Evolutionary conservation across 2,797 vertebrate species (phyloP), one percentile per base, ranked within the genome.

Genomic region (Chanos chanos): DNA sequence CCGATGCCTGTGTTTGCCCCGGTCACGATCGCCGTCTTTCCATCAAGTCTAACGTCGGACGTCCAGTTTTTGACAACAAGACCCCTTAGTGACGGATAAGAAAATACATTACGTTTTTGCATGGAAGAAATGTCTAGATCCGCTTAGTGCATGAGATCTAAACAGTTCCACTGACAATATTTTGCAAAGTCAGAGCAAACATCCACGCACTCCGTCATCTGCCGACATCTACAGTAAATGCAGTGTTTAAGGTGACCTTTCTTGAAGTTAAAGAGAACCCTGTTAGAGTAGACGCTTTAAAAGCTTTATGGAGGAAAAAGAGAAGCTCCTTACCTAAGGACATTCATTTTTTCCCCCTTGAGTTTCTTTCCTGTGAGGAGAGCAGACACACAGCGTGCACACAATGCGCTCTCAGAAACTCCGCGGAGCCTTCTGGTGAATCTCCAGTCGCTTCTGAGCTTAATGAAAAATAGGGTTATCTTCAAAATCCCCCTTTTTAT

Each of bases 1-100:
- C 87, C 87, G 55, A 89, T 87, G 48, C 86, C 86, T 5, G 62
- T 53, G 61, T 86, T 87, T 33, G 77, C 82, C 7, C 85, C 86
- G 0, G 87, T 90, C 13, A 89, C 73, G 18, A 90, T 66, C 1
- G 83, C 88, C 0, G 78, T 88, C 74, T 86, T 88, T 39, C 87
- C 87, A 4, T 90, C 87, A 21, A 90, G 77, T 33, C 63, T 56
- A 10, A 68, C 70, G 37, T 86, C 80, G 25, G 86, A 89, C 1
- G 82, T 79, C 82, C 84, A 87, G n/a, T 74, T 73, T 18, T 73
- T 54, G 28, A 63, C 6, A 22, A 85, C 61, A 31, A 89, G 31
- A 68, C 79, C 83, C 74, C 88, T 90, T 43, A 40, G 66, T 4
- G 16, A 22, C 21, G 10, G 43, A 12, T 5, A 43, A 4, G 4